phyloP scores from a whole-genome alignment of 92 coral and sea anemone genomes.

The Phenganax marumi region DNA sequence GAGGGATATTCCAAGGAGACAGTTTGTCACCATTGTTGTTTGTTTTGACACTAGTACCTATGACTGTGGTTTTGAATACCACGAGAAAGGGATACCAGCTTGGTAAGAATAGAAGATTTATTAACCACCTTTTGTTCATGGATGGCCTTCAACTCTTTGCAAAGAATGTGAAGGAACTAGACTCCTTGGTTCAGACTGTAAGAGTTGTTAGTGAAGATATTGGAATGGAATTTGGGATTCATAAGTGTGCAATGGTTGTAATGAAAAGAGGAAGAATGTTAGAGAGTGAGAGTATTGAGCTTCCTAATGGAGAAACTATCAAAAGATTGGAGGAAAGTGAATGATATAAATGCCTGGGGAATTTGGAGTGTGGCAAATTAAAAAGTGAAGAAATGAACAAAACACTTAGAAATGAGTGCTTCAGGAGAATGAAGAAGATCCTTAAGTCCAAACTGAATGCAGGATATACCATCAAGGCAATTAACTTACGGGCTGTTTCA shows the following conservation, averaged over 20 bases:
- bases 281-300: slow-evolving; percentile 10
- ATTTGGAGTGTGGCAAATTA: slow-evolving; percentile 14
- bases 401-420: slow-evolving; percentile 32
- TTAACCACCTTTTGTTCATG: slow-evolving; percentile 54
- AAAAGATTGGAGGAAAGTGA: slow-evolving; percentile 22
- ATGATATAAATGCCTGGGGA: slow-evolving; percentile 40
- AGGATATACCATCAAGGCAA: slow-evolving; percentile 44
- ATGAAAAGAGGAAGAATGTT: slow-evolving; percentile 14
- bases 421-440: slow-evolving; percentile 51
- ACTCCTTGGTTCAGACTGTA: slow-evolving; percentile 48
- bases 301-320: slow-evolving; percentile 25
- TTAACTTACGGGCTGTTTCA: slow-evolving; percentile 51
- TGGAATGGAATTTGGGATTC: slow-evolving; percentile 47
- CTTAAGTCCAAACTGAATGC: slow-evolving; percentile 46
- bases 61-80: slow-evolving; percentile 21
- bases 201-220: slow-evolving; percentile 52
- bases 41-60: slow-evolving; percentile 28
- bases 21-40: slow-evolving; percentile 29
- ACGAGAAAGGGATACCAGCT: slow-evolving; percentile 30
- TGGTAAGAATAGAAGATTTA: slow-evolving; percentile 9
- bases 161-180: slow-evolving; percentile 40
- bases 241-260: slow-evolving; percentile 44
- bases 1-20: slow-evolving; percentile 30
- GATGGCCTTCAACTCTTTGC: slow-evolving; percentile 47
- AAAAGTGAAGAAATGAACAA: slow-evolving; percentile 43